phyloP scores from a whole-genome alignment of 2,113 vertebrate species.

The Chelonoidis abingdonii region DNA sequence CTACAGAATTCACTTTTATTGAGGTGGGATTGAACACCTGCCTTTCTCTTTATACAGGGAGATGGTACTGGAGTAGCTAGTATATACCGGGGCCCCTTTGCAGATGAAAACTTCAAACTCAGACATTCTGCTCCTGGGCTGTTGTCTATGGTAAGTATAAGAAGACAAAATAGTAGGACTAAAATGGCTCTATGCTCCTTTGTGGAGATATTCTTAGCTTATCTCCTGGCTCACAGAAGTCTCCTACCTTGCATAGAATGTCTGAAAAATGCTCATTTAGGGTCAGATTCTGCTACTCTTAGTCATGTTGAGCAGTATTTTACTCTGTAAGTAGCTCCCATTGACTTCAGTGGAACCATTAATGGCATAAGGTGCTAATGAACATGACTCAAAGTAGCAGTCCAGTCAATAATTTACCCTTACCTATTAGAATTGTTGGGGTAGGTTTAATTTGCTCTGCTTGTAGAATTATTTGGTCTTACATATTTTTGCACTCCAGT shows the following conservation, averaged over 20 bases:
- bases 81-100: conserved; percentile 96
- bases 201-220: fast-evolving
- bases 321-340: not conserved
- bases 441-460: too few relatives aligned
- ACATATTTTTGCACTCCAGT: too few relatives aligned
- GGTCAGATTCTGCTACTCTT: not conserved
- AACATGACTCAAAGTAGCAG: not conserved
- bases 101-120: conserved; percentile 95
- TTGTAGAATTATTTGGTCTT: too few relatives aligned
- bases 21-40: not conserved
- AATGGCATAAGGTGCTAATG: not conserved
- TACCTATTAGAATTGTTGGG: not conserved
- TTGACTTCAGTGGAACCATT: not conserved
- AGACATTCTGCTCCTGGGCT: conserved; percentile 92
- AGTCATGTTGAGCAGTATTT: not conserved
- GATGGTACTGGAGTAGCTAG: conserved; percentile 97
- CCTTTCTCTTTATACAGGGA: conserved; percentile 78
- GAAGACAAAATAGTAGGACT: not conserved
- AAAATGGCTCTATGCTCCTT: not conserved
- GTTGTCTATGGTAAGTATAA: conserved; percentile 90
- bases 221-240: not conserved
- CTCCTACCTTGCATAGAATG: fast-evolving
- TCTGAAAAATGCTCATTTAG: not conserved
- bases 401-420: not conserved
- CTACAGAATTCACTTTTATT: not conserved